Percentiles rank a stretch among this genome's conserved stretches.
Evolutionary conservation across 2,888 invertebrate genomes (phyloP).

Genomic region (Scelioninae gen. 1): DNA sequence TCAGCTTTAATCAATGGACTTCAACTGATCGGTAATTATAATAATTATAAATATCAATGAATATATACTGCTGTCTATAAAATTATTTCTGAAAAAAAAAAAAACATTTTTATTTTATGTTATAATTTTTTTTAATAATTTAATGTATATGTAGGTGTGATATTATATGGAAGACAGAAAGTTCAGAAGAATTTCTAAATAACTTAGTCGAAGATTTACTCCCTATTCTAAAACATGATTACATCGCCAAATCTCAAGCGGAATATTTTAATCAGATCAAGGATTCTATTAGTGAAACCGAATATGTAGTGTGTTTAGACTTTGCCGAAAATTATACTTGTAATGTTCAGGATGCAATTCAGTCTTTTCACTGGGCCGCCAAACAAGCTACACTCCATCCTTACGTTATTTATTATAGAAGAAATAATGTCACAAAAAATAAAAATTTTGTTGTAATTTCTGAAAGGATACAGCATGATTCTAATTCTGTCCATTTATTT

Average conservation of each 20-base stretch:
- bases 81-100: too few species aligned
- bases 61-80: too few species aligned
- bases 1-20: constrained; percentile 6
- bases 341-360: constrained; percentile 28
- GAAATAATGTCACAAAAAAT: constrained; percentile 10
- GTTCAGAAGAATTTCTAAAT: background rate
- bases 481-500: constrained; percentile 8
- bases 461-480: background rate
- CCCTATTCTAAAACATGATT: constrained; percentile 12
- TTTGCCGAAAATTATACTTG: constrained; percentile 43
- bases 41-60: too few species aligned
- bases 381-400: constrained; percentile 29
- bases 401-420: constrained; percentile 25
- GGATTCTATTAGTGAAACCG: background rate
- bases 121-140: too few species aligned
- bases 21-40: constrained; percentile 6
- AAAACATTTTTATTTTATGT: too few species aligned
- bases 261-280: constrained; percentile 13
- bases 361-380: constrained; percentile 27
- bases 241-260: constrained; percentile 17
- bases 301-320: constrained; percentile 24
- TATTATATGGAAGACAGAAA: background rate
- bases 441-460: constrained; percentile 23
- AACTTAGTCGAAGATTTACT: constrained; percentile 1
- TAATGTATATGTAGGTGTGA: background rate